These are phyloP conservation scores for Amazonetta brasiliensis DNA, from an alignment of 2,797 vertebrate genomes.

Conservation along the genomic window DNA sequence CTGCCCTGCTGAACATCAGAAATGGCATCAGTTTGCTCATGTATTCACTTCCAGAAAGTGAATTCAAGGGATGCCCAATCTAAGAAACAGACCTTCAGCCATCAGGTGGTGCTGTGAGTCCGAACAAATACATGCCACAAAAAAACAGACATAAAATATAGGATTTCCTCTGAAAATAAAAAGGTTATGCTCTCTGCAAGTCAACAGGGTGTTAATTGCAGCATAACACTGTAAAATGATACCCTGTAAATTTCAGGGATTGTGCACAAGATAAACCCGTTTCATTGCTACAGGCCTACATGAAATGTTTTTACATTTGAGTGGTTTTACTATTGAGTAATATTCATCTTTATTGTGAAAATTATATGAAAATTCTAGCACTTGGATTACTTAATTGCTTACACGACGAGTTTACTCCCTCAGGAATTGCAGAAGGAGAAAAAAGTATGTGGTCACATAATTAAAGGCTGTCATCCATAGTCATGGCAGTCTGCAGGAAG, in stretches of 20 bases:
- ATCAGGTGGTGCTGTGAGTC: conserved; percentile 62
- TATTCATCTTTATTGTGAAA: not conserved
- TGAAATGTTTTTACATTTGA: not conserved
- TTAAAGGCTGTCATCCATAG: conserved; percentile 12
- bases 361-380: not conserved
- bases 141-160: accelerated
- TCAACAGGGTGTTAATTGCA: conserved; percentile 1
- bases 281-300: not conserved
- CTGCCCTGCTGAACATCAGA: not conserved
- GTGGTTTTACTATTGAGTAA: not conserved
- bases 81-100: not conserved
- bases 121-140: not conserved
- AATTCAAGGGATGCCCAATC: not conserved
- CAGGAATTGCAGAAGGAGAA: not conserved
- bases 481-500: not conserved
- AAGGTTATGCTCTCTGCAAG: not conserved
- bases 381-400: conserved; percentile 22
- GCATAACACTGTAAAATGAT: not conserved
- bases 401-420: not conserved
- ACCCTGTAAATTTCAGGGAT: not conserved
- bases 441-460: not conserved
- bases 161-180: not conserved
- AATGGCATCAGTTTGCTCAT: not conserved
- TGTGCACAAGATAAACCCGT: conserved; percentile 1
- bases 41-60: not conserved